Percentiles rank a stretch among this genome's conserved stretches.
These are phyloP conservation scores for Nemopilema nomurai DNA, from an alignment of 30 jellyfish, hydroid and myxozoan genomes.

Conservation along the genomic window DNA sequence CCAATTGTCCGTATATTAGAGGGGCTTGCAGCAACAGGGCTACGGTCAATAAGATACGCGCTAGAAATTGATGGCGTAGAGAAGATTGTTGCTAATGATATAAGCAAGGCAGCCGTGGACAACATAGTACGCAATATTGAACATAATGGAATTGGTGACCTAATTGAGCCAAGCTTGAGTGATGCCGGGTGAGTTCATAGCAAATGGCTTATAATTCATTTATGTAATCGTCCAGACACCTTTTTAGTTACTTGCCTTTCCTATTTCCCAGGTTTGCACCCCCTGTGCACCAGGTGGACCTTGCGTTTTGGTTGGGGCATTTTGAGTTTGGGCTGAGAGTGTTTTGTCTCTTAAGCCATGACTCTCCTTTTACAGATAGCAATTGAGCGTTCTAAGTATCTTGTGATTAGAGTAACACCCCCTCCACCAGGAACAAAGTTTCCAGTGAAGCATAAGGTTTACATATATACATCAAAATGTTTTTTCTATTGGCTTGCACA, in stretches of 20 bases:
- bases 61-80: slow-evolving; percentile 69
- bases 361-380: not conserved
- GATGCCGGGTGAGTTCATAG: slow-evolving; percentile 87
- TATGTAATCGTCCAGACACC: not conserved
- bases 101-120: slow-evolving; percentile 82
- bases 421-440: too few relatives aligned
- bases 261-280: not conserved
- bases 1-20: slow-evolving; percentile 54
- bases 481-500: too few relatives aligned
- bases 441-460: too few relatives aligned
- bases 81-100: slow-evolving; percentile 80
- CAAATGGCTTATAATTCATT: not conserved
- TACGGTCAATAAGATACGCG: slow-evolving; percentile 91
- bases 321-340: too few relatives aligned
- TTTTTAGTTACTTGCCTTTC: not conserved
- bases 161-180: slow-evolving; percentile 41
- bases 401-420: too few relatives aligned
- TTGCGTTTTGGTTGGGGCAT: too few relatives aligned
- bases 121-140: slow-evolving; percentile 66
- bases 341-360: not conserved
- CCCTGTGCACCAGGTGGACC: too few relatives aligned
- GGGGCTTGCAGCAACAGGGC: slow-evolving; percentile 97
- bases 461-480: too few relatives aligned
- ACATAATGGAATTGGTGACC: slow-evolving; percentile 58
- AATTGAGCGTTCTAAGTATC: too few relatives aligned